These are phyloP conservation scores for Tenualosa ilisha DNA, from an alignment of 2,797 vertebrate species.

Conservation along the genomic window DNA sequence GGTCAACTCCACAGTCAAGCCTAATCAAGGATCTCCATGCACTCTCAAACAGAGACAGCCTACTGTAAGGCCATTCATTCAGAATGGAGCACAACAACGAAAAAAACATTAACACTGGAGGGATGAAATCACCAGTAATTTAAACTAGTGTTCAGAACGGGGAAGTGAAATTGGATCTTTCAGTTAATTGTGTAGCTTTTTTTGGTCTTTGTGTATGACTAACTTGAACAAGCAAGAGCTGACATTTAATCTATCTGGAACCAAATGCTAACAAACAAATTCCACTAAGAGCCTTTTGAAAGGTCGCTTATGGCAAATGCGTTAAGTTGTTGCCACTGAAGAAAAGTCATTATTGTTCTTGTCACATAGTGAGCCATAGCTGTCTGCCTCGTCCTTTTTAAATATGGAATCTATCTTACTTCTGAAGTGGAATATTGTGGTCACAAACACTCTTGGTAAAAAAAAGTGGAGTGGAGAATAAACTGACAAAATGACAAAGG, in stretches of 20 bases:
- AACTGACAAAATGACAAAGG: not conserved
- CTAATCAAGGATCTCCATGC: not conserved
- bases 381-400: not conserved
- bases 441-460: not conserved
- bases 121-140: not conserved
- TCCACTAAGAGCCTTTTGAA: constrained; percentile 66
- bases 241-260: constrained; percentile 71
- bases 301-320: constrained; percentile 66
- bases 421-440: not conserved
- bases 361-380: not conserved
- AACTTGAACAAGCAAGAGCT: constrained; percentile 72
- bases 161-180: not conserved
- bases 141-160: not conserved
- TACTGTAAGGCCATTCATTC: not conserved
- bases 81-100: not conserved
- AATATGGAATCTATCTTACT: not conserved
- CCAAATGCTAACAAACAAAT: constrained; percentile 66
- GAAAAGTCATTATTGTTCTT: not conserved
- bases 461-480: not conserved
- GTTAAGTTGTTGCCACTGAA: not conserved
- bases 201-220: constrained; percentile 43
- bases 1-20: not conserved
- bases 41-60: not conserved
- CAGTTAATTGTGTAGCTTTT: not conserved
- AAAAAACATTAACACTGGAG: not conserved